These are phyloP conservation scores for Drosophila acutilabella DNA, from an alignment of 2,888 invertebrate genomes.

Conservation along the genomic window DNA sequence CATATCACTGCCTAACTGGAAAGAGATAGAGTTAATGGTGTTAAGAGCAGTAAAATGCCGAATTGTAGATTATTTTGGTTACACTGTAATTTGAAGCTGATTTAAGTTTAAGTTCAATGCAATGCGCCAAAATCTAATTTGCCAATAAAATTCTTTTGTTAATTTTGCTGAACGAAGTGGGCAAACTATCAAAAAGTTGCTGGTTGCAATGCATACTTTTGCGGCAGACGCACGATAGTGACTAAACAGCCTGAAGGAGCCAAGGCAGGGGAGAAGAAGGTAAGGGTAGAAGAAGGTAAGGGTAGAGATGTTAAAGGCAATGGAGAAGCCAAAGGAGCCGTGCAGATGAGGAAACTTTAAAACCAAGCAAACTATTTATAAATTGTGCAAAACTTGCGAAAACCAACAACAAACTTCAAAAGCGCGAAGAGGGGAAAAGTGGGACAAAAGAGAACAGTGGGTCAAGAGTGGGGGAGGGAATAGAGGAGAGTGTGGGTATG, in stretches of 20 bases:
- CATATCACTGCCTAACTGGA: no score
- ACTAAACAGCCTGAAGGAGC: slow-evolving; percentile 28
- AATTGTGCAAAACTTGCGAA: slow-evolving; percentile 73
- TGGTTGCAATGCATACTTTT: slow-evolving; percentile 58
- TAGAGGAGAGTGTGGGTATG: neutral
- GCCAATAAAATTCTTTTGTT: slow-evolving; percentile 75
- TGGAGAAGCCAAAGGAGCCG: neutral
- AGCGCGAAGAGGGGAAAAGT: neutral
- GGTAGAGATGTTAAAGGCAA: neutral
- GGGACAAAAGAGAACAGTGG: neutral
- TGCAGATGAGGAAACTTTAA: slow-evolving; percentile 68
- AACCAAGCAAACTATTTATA: slow-evolving; percentile 74
- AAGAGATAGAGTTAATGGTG: no score
- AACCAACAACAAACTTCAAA: slow-evolving; percentile 48
- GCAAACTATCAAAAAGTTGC: slow-evolving; percentile 54
- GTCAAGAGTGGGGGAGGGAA: neutral
- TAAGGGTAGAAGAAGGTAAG: neutral
- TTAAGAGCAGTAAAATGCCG: no score
- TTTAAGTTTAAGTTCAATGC: slow-evolving; percentile 37
- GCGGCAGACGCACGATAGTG: slow-evolving; percentile 70
- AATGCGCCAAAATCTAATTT: slow-evolving; percentile 76
- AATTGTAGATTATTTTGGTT: slow-evolving; percentile 2
- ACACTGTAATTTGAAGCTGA: slow-evolving; percentile 23
- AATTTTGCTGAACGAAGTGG: slow-evolving; percentile 50
- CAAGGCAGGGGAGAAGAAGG: neutral